These are phyloP conservation scores for Vicugna pacos DNA, from an alignment of 2,113 vertebrate species.

Conservation along the genomic window DNA sequence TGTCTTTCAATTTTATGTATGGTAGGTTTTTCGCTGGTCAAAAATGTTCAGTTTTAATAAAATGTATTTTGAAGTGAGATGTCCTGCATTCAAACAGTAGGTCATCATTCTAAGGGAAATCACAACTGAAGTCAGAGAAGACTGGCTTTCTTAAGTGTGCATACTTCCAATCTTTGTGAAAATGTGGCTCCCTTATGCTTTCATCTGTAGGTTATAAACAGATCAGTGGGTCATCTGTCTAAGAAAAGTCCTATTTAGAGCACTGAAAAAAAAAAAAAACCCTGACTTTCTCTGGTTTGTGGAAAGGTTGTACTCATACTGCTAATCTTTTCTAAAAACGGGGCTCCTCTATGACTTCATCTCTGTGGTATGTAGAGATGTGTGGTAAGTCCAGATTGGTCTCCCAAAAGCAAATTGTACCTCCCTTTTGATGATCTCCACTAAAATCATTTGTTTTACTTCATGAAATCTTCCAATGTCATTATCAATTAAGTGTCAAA, in stretches of 20 bases:
- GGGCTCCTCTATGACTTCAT: background rate
- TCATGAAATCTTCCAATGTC: constrained; percentile 26
- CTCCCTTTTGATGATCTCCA: background rate
- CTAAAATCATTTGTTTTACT: constrained; percentile 42
- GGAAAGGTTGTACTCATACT: background rate
- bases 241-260: background rate
- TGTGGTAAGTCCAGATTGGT: background rate
- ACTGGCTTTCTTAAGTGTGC: background rate
- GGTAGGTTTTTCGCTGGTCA: background rate
- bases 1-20: background rate
- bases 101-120: background rate
- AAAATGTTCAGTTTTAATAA: constrained; percentile 4
- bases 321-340: constrained; percentile 2
- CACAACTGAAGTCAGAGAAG: background rate
- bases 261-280: background rate
- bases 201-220: background rate
- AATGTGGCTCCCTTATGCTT: background rate
- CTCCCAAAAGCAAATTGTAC: background rate
- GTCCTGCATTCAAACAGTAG: background rate
- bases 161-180: constrained; percentile 8
- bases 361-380: background rate
- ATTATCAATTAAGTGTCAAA: constrained; percentile 30
- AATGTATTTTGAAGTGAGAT: background rate
- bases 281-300: background rate
- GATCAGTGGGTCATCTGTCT: background rate